These are phyloP conservation scores for Perithous albicinctus DNA, from an alignment of 2,888 invertebrate species.

Conservation along the genomic window DNA sequence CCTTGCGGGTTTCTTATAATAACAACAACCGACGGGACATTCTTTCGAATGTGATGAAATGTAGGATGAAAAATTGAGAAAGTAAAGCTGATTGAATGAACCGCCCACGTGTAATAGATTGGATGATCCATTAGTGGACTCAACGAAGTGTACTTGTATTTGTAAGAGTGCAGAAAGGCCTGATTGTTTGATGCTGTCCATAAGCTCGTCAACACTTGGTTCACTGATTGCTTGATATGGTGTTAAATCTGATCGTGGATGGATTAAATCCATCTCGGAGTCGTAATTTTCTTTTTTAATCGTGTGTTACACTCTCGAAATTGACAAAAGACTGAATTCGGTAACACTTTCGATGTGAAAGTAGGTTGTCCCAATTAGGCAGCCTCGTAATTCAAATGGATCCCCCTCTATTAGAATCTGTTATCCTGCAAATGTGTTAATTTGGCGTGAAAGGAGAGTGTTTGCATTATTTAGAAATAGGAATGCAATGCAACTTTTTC, in stretches of 20 bases:
- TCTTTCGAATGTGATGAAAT: neutral
- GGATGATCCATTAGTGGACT: neutral
- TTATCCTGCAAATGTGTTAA: neutral
- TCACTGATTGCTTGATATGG: too few relatives aligned
- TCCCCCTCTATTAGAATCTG: too few relatives aligned
- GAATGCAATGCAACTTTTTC: too few relatives aligned
- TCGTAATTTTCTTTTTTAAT: neutral
- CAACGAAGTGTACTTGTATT: neutral
- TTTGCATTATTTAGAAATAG: too few relatives aligned
- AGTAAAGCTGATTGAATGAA: conserved; percentile 3
- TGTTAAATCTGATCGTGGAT: too few relatives aligned
- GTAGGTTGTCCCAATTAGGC: too few relatives aligned
- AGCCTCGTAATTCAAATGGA: too few relatives aligned
- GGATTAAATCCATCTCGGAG: neutral
- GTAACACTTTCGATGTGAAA: neutral
- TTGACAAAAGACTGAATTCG: neutral
- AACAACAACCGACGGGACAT: neutral
- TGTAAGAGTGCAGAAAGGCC: neutral
- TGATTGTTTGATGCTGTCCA: neutral
- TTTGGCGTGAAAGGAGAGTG: neutral
- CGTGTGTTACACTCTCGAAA: neutral
- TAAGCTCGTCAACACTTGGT: neutral
- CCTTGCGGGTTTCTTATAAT: neutral
- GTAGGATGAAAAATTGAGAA: conserved; percentile 18
- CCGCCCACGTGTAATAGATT: conserved; percentile 7